Evolutionary conservation across 30 jellyfish, hydroid and myxozoan species (phyloP).

Genomic region (Hydractinia symbiolongicarpus): DNA sequence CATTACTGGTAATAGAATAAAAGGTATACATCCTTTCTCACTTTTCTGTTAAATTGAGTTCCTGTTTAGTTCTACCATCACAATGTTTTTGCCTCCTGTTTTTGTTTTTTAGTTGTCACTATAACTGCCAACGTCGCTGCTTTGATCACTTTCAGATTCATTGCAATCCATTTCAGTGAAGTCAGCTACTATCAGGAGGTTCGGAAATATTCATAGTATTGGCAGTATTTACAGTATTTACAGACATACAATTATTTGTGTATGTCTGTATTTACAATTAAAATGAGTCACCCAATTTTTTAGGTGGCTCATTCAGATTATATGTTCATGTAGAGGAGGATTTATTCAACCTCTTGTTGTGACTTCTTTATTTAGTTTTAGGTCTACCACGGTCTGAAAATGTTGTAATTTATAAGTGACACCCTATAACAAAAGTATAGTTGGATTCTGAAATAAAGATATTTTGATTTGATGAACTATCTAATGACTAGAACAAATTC

Average conservation of each 20-base stretch:
- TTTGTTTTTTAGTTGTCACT: slow-evolving; percentile 2
- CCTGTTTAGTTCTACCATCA: not conserved
- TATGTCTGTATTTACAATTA: no score
- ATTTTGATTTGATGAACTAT: no score
- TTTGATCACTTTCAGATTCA: not conserved
- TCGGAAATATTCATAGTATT: no score
- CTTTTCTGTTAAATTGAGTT: not conserved
- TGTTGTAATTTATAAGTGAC: no score
- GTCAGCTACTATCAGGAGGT: not conserved
- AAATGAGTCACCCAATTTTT: not conserved
- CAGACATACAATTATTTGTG: no score
- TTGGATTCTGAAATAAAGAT: no score
- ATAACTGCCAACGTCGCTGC: not conserved
- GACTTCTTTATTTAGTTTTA: not conserved
- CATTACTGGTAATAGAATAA: not conserved
- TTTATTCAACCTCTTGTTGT: not conserved
- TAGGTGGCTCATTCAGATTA: not conserved
- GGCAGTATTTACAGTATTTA: no score
- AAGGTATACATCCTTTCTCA: not conserved
- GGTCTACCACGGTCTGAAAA: no score
- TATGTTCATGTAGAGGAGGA: not conserved
- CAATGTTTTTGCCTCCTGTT: not conserved
- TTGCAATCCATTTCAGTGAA: not conserved
- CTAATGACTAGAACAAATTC: no score
- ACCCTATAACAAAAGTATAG: no score